These are phyloP conservation scores for Drosophila subobscura DNA, from an alignment of 1,140 invertebrate genomes.

Conservation along the genomic window DNA sequence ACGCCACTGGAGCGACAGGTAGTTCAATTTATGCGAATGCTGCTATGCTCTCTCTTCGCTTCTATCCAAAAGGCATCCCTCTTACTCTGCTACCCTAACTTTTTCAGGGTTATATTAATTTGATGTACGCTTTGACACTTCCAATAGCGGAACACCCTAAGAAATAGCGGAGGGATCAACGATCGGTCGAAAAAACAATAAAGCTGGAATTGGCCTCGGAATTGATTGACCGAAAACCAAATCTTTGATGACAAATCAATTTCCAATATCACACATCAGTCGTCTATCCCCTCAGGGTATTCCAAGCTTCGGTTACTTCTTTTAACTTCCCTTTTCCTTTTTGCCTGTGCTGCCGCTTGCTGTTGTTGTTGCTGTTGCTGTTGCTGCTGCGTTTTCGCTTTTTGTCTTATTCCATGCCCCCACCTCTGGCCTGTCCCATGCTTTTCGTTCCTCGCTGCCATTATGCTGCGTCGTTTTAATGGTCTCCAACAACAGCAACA, in stretches of 20 bases:
- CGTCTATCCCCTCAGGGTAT: too few relatives aligned
- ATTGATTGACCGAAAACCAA: too few relatives aligned
- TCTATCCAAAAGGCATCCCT: too few relatives aligned
- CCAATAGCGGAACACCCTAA: too few relatives aligned
- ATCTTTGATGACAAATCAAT: too few relatives aligned
- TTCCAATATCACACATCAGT: too few relatives aligned
- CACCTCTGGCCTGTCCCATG: slow-evolving; percentile 1
- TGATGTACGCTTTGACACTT: slow-evolving; percentile 7
- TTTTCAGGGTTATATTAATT: too few relatives aligned
- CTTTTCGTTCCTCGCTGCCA: slow-evolving; percentile 59
- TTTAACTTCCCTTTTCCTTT: slow-evolving; percentile 6
- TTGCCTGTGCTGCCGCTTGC: neutral
- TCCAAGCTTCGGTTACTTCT: too few relatives aligned
- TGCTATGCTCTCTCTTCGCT: neutral
- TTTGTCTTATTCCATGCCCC: slow-evolving; percentile 44
- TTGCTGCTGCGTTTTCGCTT: slow-evolving; percentile 38
- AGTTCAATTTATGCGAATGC: slow-evolving; percentile 78
- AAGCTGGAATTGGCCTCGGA: too few relatives aligned
- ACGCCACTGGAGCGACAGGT: slow-evolving; percentile 71
- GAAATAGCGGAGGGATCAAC: too few relatives aligned
- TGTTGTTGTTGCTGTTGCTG: slow-evolving; percentile 17
- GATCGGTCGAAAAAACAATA: too few relatives aligned
- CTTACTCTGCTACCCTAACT: neutral
- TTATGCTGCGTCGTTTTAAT: slow-evolving; percentile 82
- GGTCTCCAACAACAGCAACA: slow-evolving; percentile 44